phyloP scores from a whole-genome alignment of 37 sponge, comb jelly and placozoan genomes.

The Cliona cf. orientalis region DNA sequence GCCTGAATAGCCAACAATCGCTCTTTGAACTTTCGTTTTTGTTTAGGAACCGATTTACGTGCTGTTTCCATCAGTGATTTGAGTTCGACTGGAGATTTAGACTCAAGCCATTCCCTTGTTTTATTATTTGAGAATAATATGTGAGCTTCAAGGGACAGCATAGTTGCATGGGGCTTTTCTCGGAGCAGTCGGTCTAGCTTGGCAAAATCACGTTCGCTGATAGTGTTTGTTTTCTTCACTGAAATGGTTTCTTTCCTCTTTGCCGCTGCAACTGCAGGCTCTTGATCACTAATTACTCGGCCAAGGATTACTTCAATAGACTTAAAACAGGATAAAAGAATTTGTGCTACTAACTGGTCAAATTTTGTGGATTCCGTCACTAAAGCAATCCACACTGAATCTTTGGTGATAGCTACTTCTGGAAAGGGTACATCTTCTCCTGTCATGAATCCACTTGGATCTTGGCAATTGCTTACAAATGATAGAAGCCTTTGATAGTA shows the following conservation, averaged over 20 bases:
- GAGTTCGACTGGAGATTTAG: constrained; percentile 8
- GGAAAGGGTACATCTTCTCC: constrained; percentile 2
- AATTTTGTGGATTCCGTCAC: not conserved
- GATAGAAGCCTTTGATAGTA: not conserved
- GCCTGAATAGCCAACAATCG: not conserved
- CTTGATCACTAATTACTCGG: not conserved
- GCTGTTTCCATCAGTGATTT: constrained; percentile 2
- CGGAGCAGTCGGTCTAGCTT: constrained; percentile 29
- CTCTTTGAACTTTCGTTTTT: constrained; percentile 12
- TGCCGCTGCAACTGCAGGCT: not conserved
- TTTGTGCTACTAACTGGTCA: not conserved
- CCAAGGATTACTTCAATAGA: not conserved
- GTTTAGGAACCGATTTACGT: not conserved
- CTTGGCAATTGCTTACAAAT: not conserved
- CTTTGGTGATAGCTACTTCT: not conserved
- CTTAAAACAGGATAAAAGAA: not conserved
- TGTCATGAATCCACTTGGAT: not conserved
- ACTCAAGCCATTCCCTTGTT: constrained; percentile 36
- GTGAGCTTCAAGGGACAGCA: constrained; percentile 8
- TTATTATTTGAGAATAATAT: constrained; percentile 49
- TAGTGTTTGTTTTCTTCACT: constrained; percentile 38
- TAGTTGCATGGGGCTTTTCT: constrained; percentile 43
- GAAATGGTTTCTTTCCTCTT: constrained; percentile 11
- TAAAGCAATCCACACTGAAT: not conserved
- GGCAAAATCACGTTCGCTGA: constrained; percentile 55